Conservation (phyloP, 2,888 invertebrate species). For the Phalangium opilio region DNA sequence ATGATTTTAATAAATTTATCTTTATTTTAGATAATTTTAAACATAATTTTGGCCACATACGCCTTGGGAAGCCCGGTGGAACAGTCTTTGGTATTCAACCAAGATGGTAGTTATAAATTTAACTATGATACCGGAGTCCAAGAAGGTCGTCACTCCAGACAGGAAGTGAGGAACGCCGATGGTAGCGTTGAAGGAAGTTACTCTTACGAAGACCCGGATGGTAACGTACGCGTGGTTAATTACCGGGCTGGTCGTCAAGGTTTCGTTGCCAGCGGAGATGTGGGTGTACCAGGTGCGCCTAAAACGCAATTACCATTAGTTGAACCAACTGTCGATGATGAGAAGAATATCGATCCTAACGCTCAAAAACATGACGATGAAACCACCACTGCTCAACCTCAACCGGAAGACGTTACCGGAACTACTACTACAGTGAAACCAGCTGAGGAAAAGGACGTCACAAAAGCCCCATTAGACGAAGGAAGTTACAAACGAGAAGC, state of each 20-base stretch:
- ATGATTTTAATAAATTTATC: no score
- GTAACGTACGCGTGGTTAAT: conserved; percentile 11
- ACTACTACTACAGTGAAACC: no score
- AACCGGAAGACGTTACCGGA: no score
- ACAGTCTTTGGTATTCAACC: conserved; percentile 9
- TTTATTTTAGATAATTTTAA: no score
- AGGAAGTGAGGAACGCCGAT: conserved; percentile 9
- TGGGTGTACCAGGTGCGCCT: conserved; percentile 12
- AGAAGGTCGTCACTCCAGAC: conserved; percentile 10
- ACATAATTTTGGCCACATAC: conserved; percentile 1
- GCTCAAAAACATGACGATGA: no score
- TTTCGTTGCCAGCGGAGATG: conserved; percentile 12
- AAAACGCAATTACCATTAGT: conserved; percentile 9
- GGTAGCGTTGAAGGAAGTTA: conserved; percentile 12
- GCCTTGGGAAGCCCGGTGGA: conserved; percentile 7
- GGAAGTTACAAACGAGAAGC: no score
- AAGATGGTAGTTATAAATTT: conserved; percentile 13
- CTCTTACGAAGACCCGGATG: conserved; percentile 14
- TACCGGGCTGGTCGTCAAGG: conserved; percentile 13
- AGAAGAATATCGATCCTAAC: no score
- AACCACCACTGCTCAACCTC: no score
- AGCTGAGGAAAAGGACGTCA: no score
- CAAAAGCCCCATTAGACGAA: no score
- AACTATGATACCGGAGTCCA: conserved; percentile 14
- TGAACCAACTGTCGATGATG: no score